phyloP scores from a whole-genome alignment of 2,797 vertebrate genomes.

The Lepilemur septentrionalis region DNA sequence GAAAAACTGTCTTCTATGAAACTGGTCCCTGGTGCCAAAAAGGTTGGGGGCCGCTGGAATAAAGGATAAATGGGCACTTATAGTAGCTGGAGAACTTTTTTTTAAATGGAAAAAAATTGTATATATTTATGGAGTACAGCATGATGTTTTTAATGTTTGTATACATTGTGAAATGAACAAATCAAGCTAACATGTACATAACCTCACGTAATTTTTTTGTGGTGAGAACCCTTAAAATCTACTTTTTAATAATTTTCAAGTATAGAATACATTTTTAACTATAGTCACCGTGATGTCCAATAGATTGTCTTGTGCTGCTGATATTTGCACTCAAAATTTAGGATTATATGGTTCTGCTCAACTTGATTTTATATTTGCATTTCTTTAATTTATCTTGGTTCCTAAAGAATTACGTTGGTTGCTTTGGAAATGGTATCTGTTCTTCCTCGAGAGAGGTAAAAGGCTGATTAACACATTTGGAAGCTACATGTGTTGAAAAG shows the following conservation, averaged over 20 bases:
- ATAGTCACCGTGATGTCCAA: background rate
- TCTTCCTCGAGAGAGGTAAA: background rate
- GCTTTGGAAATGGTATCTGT: background rate
- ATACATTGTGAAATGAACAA: background rate
- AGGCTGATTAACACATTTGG: background rate
- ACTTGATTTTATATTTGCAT: conserved; percentile 2
- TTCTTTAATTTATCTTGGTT: background rate
- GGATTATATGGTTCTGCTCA: background rate
- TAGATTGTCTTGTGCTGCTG: background rate
- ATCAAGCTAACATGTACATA: background rate
- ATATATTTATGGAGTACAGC: background rate
- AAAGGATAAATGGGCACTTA: background rate
- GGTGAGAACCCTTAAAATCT: background rate
- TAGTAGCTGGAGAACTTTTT: background rate
- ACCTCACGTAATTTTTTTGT: background rate
- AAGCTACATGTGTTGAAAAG: background rate
- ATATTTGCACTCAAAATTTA: background rate
- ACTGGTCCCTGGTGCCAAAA: no score
- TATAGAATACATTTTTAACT: background rate
- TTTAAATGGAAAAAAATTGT: background rate
- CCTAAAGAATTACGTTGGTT: background rate
- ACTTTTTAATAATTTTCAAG: background rate
- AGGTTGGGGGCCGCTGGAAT: background rate
- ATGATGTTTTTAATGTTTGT: background rate
- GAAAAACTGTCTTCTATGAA: no score